phyloP scores from a whole-genome alignment of 1,140 invertebrate species.

The Portunus trituberculatus region DNA sequence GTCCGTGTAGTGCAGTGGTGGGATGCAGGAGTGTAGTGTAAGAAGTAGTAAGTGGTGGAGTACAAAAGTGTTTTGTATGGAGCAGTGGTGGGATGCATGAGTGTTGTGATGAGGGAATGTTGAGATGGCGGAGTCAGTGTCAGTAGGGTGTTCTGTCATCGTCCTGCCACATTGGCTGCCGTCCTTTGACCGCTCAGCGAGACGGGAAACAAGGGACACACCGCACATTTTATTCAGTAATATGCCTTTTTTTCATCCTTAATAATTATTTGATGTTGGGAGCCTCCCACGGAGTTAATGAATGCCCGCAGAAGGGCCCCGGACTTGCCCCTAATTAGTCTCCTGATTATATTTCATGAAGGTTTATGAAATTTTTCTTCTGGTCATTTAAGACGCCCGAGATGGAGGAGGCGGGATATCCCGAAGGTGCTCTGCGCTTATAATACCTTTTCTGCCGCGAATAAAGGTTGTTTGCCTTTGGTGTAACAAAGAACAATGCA shows the following conservation, averaged over 20 bases:
- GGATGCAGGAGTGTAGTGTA: no score
- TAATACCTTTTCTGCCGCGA: neutral
- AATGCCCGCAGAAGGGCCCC: neutral
- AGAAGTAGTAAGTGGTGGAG: no score
- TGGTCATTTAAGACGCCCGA: neutral
- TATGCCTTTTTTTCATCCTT: neutral
- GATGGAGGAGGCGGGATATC: neutral
- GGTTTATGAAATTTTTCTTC: neutral
- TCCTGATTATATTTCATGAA: constrained; percentile 24
- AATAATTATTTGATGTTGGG: neutral
- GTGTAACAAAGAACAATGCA: no score
- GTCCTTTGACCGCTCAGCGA: neutral
- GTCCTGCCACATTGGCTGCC: no score
- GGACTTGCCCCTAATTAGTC: neutral
- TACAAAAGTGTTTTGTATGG: no score
- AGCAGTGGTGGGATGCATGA: no score
- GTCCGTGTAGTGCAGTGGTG: no score
- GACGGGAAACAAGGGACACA: neutral
- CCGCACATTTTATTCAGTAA: neutral
- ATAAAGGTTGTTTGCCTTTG: neutral
- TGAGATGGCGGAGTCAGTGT: no score
- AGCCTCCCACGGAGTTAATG: neutral
- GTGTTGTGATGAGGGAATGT: no score
- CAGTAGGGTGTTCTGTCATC: no score
- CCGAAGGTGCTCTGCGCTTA: neutral